Percentiles rank a stretch among this genome's conserved stretches.
Evolutionary conservation across 2,888 invertebrate genomes (phyloP).

Genomic region (Heliconius sara): DNA sequence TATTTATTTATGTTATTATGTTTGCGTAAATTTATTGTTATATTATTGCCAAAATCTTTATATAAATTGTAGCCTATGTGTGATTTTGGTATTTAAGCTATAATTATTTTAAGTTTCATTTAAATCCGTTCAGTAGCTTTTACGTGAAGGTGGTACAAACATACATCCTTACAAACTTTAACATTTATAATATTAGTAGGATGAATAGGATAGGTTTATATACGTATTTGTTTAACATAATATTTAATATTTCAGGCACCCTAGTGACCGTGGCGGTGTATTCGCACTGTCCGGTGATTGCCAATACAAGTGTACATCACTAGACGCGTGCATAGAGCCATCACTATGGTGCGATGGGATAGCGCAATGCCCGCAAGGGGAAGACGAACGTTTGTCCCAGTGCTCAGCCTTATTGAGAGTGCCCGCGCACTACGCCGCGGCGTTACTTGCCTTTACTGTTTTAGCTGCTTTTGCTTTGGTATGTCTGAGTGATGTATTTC

Average conservation of each 20-base stretch:
- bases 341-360: conserved; percentile 92
- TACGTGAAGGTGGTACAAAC: background rate
- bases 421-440: conserved; percentile 88
- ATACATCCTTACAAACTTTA: background rate
- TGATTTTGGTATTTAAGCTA: background rate
- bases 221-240: background rate
- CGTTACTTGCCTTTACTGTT: conserved; percentile 80
- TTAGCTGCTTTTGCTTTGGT: conserved; percentile 81
- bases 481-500: conserved; percentile 50
- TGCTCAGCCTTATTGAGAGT: conserved; percentile 91
- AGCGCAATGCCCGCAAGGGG: conserved; percentile 90
- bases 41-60: no score
- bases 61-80: no score
- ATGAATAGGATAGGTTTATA: background rate
- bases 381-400: conserved; percentile 91
- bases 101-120: background rate
- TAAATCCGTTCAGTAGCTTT: background rate
- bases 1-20: no score
- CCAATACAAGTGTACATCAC: conserved; percentile 89
- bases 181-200: no score
- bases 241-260: conserved; percentile 69
- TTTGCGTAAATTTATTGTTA: no score
- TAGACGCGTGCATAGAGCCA: conserved; percentile 91
- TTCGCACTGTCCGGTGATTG: conserved; percentile 88
- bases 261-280: conserved; percentile 81